phyloP scores from a whole-genome alignment of 1,140 invertebrate species.

The Lamellibrachia luymesi region DNA sequence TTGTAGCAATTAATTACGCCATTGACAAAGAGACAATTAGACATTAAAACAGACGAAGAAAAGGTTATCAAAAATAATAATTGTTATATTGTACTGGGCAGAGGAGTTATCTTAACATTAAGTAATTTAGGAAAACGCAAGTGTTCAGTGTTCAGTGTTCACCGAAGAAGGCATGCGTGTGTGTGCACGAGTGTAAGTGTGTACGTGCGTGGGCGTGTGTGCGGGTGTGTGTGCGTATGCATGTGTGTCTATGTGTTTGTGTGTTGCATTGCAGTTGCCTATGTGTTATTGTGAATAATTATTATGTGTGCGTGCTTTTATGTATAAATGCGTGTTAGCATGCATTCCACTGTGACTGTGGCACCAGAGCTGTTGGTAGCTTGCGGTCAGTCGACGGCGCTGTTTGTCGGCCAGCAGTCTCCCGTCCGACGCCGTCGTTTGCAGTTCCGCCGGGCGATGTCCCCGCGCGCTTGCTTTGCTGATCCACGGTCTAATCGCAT shows the following conservation, averaged over 20 bases:
- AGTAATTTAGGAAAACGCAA: neutral
- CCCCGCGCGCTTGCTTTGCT: neutral
- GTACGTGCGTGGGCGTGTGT: neutral
- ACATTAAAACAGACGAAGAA: neutral
- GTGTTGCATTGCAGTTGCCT: no score
- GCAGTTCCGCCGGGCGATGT: neutral
- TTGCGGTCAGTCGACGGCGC: neutral
- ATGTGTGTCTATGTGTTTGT: neutral
- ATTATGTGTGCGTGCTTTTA: neutral
- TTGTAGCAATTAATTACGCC: neutral
- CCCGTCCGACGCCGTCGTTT: neutral
- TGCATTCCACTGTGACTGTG: neutral
- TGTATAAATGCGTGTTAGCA: neutral
- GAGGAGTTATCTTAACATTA: neutral
- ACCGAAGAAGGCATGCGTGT: neutral
- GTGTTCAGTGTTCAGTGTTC: neutral
- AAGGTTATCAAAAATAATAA: neutral
- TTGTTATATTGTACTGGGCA: neutral
- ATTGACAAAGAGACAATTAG: neutral
- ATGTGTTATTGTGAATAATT: no score
- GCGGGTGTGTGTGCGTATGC: neutral
- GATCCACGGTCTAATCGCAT: neutral
- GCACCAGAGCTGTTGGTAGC: neutral
- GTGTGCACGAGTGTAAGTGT: neutral
- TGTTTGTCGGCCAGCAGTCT: no score